Conservation (phyloP, 2,888 invertebrate species). For the Synergus japonicus region DNA sequence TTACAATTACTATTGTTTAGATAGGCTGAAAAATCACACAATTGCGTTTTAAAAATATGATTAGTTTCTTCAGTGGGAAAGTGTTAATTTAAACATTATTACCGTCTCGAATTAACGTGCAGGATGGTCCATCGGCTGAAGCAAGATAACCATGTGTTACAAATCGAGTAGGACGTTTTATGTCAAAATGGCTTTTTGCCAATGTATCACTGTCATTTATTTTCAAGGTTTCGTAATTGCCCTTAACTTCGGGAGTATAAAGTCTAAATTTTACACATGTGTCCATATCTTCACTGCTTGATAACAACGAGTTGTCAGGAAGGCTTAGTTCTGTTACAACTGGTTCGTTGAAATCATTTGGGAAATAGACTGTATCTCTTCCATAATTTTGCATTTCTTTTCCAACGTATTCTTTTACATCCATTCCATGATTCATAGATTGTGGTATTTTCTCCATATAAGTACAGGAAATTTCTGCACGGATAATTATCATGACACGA, state of each 20-base stretch:
- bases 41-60: neutral
- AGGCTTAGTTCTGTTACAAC: neutral
- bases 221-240: conserved; percentile 51
- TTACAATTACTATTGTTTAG: neutral
- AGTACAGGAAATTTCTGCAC: too few species aligned
- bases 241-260: neutral
- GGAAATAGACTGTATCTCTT: neutral
- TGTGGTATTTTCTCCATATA: neutral
- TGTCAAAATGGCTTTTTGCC: conserved; percentile 59
- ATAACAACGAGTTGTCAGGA: neutral
- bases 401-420: neutral
- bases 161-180: conserved; percentile 62
- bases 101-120: conserved; percentile 17
- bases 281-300: neutral
- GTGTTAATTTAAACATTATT: neutral
- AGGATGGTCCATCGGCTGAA: conserved; percentile 11
- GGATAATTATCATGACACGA: neutral
- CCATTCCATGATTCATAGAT: neutral
- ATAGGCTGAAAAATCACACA: conserved; percentile 27
- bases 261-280: neutral
- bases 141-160: conserved; percentile 54
- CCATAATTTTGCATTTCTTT: neutral
- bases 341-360: neutral
- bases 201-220: conserved; percentile 56
- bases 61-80: neutral